A percentile compares a stretch with the other conserved stretches of the same genome.
These are phyloP conservation scores for Cynocephalus volans DNA, from an alignment of 2,113 vertebrate genomes.

Conservation along the genomic window DNA sequence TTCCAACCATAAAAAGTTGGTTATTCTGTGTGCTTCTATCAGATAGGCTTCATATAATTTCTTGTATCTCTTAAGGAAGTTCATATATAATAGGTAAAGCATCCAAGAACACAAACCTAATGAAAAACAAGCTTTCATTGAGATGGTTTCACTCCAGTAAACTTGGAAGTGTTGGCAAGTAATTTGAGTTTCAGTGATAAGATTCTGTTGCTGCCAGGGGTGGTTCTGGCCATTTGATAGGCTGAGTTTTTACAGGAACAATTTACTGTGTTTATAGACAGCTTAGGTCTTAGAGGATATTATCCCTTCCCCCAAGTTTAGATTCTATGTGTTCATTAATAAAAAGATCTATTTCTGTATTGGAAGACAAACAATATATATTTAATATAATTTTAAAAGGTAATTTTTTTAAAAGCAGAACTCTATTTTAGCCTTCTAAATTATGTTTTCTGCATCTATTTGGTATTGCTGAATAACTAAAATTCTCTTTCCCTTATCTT, in stretches of 20 bases:
- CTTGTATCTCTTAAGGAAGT: constrained; percentile 46
- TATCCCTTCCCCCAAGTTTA: background rate
- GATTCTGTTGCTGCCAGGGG: background rate
- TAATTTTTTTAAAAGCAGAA: background rate
- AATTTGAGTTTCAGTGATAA: constrained; percentile 53
- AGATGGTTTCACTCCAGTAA: constrained; percentile 19
- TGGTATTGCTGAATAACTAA: background rate
- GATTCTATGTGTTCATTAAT: background rate
- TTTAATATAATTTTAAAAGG: background rate
- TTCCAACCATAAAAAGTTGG: constrained; percentile 15
- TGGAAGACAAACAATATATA: background rate
- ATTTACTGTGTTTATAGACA: background rate
- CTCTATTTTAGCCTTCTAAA: background rate
- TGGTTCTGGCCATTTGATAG: background rate
- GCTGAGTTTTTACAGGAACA: background rate
- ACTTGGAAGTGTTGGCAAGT: constrained; percentile 34
- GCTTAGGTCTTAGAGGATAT: background rate
- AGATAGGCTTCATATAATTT: background rate
- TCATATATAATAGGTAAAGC: constrained; percentile 24
- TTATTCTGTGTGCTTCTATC: constrained; percentile 41
- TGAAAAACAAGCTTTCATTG: constrained; percentile 28
- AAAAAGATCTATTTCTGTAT: background rate
- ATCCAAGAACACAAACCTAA: background rate
- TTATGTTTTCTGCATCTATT: background rate
- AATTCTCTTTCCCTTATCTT: background rate